Percentiles rank a stretch among this genome's conserved stretches.
These are phyloP conservation scores for Microvelia longipes DNA, from an alignment of 1,140 invertebrate species.

Conservation along the genomic window DNA sequence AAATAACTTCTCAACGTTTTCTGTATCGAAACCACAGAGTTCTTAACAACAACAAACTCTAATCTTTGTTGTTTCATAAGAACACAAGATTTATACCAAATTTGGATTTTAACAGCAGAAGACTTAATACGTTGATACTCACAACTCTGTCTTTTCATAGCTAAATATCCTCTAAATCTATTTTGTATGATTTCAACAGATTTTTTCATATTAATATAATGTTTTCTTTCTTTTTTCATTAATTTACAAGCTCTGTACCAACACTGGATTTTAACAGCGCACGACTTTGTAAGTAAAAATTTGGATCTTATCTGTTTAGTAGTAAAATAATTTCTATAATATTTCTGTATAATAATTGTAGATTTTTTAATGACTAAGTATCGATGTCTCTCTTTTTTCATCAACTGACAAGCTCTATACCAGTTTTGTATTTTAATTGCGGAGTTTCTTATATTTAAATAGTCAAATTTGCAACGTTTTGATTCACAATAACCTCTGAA, in stretches of 20 bases:
- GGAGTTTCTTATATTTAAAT: constrained; percentile 6
- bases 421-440: constrained; percentile 10
- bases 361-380: constrained; percentile 27
- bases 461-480: background rate
- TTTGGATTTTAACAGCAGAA: constrained; percentile 2
- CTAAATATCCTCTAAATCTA: background rate
- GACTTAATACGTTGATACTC: background rate
- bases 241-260: constrained; percentile 2
- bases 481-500: constrained; percentile 4
- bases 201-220: background rate
- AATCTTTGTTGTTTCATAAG: background rate
- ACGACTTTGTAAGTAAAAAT: background rate
- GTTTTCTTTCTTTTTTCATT: background rate
- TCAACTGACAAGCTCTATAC: constrained; percentile 7
- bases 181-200: constrained; percentile 1
- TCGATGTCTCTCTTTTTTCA: constrained; percentile 15
- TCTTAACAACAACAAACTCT: background rate
- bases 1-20: background rate
- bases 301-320: background rate
- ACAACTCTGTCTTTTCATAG: background rate
- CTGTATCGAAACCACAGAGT: background rate
- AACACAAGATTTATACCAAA: background rate
- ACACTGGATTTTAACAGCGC: constrained; percentile 10
- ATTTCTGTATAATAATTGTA: constrained; percentile 11
- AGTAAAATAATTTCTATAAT: background rate